Percentiles rank a stretch among this genome's conserved stretches.
phyloP scores from a whole-genome alignment of 2,113 vertebrate species.

The Ceuthmochares aereus region DNA sequence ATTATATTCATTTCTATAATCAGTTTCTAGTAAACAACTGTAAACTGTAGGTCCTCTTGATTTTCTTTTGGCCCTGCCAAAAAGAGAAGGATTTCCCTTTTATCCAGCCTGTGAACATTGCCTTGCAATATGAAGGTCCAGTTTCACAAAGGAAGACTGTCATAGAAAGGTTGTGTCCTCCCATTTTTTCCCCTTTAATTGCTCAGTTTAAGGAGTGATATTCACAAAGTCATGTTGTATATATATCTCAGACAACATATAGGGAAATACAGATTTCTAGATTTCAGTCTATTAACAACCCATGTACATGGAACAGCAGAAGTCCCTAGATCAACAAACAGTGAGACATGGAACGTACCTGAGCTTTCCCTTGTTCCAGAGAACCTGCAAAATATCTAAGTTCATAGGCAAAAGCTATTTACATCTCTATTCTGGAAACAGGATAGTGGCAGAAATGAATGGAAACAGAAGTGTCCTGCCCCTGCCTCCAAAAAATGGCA shows the following conservation, averaged over 20 bases:
- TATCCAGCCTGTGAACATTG: background rate
- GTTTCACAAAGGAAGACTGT: background rate
- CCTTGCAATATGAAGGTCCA: background rate
- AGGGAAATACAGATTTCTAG: background rate
- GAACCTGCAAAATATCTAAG: background rate
- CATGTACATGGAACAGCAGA: background rate
- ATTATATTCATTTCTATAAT: background rate
- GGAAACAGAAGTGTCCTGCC: background rate
- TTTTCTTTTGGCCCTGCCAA: background rate
- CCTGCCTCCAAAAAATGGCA: background rate
- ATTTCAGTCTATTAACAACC: background rate
- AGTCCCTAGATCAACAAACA: background rate
- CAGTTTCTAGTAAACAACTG: background rate
- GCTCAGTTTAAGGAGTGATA: background rate
- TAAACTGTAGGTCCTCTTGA: background rate
- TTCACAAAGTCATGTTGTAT: background rate
- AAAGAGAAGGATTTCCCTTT: background rate
- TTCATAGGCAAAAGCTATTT: background rate
- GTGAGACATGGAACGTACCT: background rate
- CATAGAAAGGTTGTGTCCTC: background rate
- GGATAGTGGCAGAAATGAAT: background rate
- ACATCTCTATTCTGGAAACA: background rate
- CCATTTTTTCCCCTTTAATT: background rate
- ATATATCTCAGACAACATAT: fast-evolving
- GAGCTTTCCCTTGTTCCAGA: background rate